Evolutionary conservation across 2,888 invertebrate genomes (phyloP).

Genomic region (Lasioglossum villosulum): DNA sequence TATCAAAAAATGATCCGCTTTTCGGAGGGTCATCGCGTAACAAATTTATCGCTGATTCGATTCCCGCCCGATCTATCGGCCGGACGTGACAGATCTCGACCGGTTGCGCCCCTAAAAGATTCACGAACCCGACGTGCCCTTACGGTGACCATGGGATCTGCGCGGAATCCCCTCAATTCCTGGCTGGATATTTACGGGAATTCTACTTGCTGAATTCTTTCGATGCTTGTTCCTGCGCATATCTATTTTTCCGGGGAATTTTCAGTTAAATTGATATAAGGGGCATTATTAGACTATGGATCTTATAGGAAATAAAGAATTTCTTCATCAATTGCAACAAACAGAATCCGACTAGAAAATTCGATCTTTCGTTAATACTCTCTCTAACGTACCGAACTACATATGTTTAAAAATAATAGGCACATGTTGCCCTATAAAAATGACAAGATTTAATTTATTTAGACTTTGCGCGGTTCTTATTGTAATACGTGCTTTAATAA

Average conservation of each 20-base stretch:
- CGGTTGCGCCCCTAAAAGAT: slow-evolving; percentile 6
- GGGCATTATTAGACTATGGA: no score
- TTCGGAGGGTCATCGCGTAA: slow-evolving; percentile 40
- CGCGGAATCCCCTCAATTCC: background rate
- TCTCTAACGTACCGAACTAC: no score
- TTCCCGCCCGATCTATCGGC: slow-evolving; percentile 33
- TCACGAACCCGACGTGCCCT: background rate
- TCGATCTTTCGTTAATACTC: background rate
- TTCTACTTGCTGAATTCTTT: background rate
- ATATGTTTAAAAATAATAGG: no score
- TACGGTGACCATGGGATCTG: background rate
- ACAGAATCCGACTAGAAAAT: background rate
- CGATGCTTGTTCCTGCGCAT: background rate
- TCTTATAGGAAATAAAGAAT: no score
- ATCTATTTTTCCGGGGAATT: no score
- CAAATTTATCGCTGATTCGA: slow-evolving; percentile 58
- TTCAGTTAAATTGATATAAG: no score
- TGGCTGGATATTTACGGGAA: background rate
- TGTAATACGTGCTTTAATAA: no score
- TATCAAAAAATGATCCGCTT: slow-evolving; percentile 36
- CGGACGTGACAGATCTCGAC: slow-evolving; percentile 30
- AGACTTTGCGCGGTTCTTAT: no score
- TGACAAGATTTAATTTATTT: no score
- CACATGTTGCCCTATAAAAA: no score
- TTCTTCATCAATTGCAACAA: background rate